Percentiles rank a stretch among this genome's conserved stretches.
Conservation (phyloP, 2,888 invertebrate species). For the Rutpela maculata region DNA sequence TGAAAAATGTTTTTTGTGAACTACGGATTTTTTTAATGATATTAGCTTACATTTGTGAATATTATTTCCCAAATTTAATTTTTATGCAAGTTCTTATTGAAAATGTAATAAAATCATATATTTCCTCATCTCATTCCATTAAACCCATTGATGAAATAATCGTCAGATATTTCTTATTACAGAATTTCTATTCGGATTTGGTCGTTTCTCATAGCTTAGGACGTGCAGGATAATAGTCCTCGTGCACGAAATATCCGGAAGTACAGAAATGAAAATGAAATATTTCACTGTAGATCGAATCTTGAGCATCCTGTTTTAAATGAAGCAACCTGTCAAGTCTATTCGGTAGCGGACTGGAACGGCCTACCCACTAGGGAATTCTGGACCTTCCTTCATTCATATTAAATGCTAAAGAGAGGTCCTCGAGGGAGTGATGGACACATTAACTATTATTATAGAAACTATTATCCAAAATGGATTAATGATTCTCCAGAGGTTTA, state of each 20-base stretch:
- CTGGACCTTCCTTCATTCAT: constrained; percentile 1
- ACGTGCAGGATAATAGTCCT: neutral
- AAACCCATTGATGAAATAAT: neutral
- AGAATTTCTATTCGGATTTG: neutral
- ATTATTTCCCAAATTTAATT: no score
- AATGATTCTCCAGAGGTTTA: neutral
- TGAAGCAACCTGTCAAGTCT: constrained; percentile 16
- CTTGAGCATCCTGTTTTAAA: constrained; percentile 7
- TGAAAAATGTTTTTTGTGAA: no score
- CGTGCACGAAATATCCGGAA: neutral
- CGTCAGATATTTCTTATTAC: neutral
- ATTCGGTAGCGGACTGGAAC: neutral
- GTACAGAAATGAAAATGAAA: neutral
- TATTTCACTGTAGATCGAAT: constrained; percentile 5
- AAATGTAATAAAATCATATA: no score
- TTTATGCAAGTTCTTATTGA: no score
- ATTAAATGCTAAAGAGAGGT: neutral
- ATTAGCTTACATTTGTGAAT: no score
- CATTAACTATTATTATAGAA: constrained; percentile 16
- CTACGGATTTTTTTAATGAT: no score
- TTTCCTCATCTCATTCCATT: no score
- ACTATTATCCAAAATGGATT: neutral
- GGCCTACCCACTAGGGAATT: neutral
- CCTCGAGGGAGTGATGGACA: constrained; percentile 16
- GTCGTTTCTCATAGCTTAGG: neutral